A percentile compares a stretch with the other conserved stretches of the same genome.
Evolutionary conservation across 2,113 vertebrate genomes (phyloP).

Genomic region (Microtus montanus): DNA sequence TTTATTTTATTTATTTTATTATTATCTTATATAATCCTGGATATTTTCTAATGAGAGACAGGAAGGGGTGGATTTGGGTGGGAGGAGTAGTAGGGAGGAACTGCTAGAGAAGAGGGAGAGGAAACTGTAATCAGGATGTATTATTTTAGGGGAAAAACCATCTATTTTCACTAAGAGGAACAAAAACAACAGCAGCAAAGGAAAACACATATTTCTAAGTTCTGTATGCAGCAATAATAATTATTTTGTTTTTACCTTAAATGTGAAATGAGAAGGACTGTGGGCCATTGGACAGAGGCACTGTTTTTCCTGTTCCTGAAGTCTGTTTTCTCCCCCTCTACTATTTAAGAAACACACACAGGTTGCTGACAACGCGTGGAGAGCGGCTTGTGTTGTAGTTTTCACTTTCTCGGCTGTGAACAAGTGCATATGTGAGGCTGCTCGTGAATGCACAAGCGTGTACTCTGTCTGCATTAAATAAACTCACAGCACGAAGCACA

Average conservation of each 20-base stretch:
- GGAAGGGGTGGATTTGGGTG: too few species aligned
- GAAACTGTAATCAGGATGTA: not conserved
- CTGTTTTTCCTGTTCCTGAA: constrained; percentile 63
- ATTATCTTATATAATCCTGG: not conserved
- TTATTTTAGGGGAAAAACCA: not conserved
- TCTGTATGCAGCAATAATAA: not conserved
- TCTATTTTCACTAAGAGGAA: not conserved
- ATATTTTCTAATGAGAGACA: not conserved
- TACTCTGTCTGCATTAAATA: constrained; percentile 68
- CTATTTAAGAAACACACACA: constrained; percentile 75
- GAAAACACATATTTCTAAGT: constrained; percentile 35
- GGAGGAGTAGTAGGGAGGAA: not conserved
- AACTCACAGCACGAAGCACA: constrained; percentile 69
- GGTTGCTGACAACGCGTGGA: constrained; percentile 71
- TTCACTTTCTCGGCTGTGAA: constrained; percentile 79
- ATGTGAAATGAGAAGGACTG: constrained; percentile 61
- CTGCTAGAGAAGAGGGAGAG: not conserved
- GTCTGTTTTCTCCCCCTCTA: constrained; percentile 69
- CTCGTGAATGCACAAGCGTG: constrained; percentile 73
- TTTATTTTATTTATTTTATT: not conserved
- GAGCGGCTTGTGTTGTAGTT: constrained; percentile 81
- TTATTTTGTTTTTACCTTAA: constrained; percentile 55
- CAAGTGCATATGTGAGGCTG: constrained; percentile 80
- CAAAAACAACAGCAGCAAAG: not conserved
- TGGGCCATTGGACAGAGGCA: constrained; percentile 64